Conservation (phyloP, 2,888 invertebrate species). For the Acrobasis repandana region DNA sequence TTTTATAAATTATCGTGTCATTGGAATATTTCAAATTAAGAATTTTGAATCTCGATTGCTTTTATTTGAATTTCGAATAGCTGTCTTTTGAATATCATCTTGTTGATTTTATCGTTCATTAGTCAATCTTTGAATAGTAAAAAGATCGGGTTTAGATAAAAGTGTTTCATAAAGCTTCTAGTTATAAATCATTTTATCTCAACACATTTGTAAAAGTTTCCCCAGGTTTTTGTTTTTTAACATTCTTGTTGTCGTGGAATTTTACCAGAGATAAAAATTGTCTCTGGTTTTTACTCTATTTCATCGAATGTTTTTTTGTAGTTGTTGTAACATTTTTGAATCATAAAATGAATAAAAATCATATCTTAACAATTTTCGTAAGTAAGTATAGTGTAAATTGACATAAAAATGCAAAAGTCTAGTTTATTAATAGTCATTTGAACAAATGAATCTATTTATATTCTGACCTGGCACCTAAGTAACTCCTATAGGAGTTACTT, state of each 20-base stretch:
- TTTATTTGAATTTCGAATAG: neutral
- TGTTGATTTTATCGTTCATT: slow-evolving; percentile 8
- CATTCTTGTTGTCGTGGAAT: neutral
- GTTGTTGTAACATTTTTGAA: too few relatives aligned
- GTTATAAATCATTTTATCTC: neutral
- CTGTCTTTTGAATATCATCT: neutral
- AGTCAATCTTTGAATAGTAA: neutral
- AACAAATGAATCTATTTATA: too few relatives aligned
- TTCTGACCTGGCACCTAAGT: too few relatives aligned
- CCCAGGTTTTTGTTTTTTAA: neutral
- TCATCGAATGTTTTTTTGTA: too few relatives aligned
- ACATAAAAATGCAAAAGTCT: too few relatives aligned
- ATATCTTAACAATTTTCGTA: too few relatives aligned
- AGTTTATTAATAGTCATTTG: too few relatives aligned
- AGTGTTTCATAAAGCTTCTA: neutral
- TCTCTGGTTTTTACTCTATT: too few relatives aligned
- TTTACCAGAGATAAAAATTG: neutral
- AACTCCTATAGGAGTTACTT: too few relatives aligned
- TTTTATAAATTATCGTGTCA: slow-evolving; percentile 13
- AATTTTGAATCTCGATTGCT: slow-evolving; percentile 3
- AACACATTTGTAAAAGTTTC: neutral
- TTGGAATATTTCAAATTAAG: slow-evolving; percentile 7
- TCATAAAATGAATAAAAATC: too few relatives aligned
- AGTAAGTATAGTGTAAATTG: too few relatives aligned
- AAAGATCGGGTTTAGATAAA: neutral